These are phyloP conservation scores for Linurgus olivaceus DNA, from an alignment of 2,797 vertebrate genomes.

Conservation along the genomic window DNA sequence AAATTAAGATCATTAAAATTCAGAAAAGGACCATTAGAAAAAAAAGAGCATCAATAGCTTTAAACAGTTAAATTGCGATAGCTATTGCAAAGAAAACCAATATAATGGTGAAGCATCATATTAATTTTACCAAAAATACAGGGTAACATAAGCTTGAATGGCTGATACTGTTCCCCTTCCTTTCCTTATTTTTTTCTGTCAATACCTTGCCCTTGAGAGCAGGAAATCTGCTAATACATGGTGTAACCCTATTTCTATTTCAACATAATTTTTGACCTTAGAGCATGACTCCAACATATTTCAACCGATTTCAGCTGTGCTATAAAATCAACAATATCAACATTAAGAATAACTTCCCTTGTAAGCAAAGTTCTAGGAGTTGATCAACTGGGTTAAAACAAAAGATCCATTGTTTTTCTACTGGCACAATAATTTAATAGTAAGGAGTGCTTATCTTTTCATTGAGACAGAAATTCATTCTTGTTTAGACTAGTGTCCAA, in stretches of 20 bases:
- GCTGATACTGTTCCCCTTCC: background rate
- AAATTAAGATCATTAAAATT: background rate
- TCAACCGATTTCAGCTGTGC: background rate
- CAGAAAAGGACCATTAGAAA: background rate
- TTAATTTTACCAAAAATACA: background rate
- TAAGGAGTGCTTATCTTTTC: background rate
- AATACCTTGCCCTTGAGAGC: background rate
- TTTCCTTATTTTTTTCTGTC: background rate
- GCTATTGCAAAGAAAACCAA: background rate
- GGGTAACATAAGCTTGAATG: background rate
- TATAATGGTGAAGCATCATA: background rate
- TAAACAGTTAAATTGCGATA: background rate
- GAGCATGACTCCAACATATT: background rate
- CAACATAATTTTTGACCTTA: background rate
- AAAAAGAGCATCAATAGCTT: background rate
- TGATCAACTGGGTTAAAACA: background rate
- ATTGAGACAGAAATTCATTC: slow-evolving; percentile 10
- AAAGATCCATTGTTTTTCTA: background rate
- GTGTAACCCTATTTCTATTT: slow-evolving; percentile 5
- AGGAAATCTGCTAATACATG: slow-evolving; percentile 12
- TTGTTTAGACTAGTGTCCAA: slow-evolving; percentile 13
- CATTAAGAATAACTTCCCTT: background rate
- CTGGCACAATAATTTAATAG: background rate
- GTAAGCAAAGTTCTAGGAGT: background rate
- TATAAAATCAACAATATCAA: background rate